Base-by-base conservation (phyloP, 2,113 vertebrate genomes). In the Hucho hucho region DNA sequence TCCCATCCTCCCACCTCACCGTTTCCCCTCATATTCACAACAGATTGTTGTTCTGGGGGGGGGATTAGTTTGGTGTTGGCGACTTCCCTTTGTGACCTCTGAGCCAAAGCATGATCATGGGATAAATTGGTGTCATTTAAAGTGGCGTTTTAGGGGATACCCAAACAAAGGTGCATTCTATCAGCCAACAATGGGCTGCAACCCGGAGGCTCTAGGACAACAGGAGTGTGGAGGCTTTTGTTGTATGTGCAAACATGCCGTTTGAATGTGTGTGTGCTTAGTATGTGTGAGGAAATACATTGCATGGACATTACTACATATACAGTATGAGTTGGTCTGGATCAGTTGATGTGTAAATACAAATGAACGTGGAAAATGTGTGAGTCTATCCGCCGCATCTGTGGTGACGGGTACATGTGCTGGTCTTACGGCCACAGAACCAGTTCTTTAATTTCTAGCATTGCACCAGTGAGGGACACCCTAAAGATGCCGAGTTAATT, bases 121-220 rank as follows among this genome's bases (percentile, higher is more conserved):
- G 76, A 28, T 71, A 4, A n/a, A 16, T 20, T 4, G 63, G 66
- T 73, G 69, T 49, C 75, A 63, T 73, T 79, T 63, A 37, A 65
- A 13, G 74, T 79, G 68, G 49, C 20, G 37, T 72, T 72, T 74
- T 37, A 13, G 70, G 64, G 46, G 61, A 70, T 43, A 28, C 46
- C 73, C 70, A 69, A 69, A 78, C 65, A 46, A 87, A 84, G 79
- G 83, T 84, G 84, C 79, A 4, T 64, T 77, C 71, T 67, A 64
- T 67, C 28, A 73, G 72, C 43, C 72, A 26, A 74, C 3, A 37
- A 29, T 4, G 61, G 69, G 66, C 80, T 7, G 20, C 43, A 56
- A 67, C 80, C 25, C 43, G 59, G 68, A 69, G 80, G 69, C 69
- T 63, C 75, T 4, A 72, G 70, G 47, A 58, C 76, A 11, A 73